A percentile compares a stretch with the other conserved stretches of the same genome.
These are phyloP conservation scores for Elmis aenea DNA, from an alignment of 2,888 invertebrate species.

Conservation along the genomic window DNA sequence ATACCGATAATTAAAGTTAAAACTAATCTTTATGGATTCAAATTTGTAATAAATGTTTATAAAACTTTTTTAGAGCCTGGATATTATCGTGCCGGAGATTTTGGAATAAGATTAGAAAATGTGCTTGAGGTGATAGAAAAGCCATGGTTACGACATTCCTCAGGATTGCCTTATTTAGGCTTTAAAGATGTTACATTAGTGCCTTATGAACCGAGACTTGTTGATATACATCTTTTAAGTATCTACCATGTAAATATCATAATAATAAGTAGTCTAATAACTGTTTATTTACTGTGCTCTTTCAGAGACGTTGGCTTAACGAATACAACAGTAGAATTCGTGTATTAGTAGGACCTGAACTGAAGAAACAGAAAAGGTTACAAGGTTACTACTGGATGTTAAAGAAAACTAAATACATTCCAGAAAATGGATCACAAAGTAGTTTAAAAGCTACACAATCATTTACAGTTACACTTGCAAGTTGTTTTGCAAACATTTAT, in stretches of 20 bases:
- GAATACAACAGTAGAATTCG: conserved; percentile 71
- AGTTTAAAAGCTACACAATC: no score
- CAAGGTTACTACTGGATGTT: conserved; percentile 80
- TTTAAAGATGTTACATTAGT: conserved; percentile 81
- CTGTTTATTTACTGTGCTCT: conserved; percentile 16
- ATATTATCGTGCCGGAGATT: conserved; percentile 78
- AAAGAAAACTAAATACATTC: conserved; percentile 69
- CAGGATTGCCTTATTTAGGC: conserved; percentile 56
- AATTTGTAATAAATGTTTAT: no score
- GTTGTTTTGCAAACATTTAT: no score
- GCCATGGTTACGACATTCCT: conserved; percentile 46
- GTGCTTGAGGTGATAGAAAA: conserved; percentile 65
- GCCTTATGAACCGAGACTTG: conserved; percentile 82
- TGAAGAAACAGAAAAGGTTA: conserved; percentile 64
- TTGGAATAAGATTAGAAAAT: conserved; percentile 85
- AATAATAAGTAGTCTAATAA: neutral
- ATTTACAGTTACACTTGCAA: no score
- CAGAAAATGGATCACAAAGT: conserved; percentile 32
- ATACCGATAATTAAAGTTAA: no score
- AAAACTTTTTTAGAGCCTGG: conserved; percentile 67
- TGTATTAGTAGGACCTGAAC: conserved; percentile 66
- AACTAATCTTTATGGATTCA: no score
- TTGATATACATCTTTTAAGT: conserved; percentile 69
- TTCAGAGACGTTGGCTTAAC: conserved; percentile 74
- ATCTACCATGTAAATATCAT: conserved; percentile 65